Percentiles rank a stretch among this genome's conserved stretches.
These are phyloP conservation scores for Amphipyra tragopoginis DNA, from an alignment of 2,888 invertebrate species.

Conservation along the genomic window DNA sequence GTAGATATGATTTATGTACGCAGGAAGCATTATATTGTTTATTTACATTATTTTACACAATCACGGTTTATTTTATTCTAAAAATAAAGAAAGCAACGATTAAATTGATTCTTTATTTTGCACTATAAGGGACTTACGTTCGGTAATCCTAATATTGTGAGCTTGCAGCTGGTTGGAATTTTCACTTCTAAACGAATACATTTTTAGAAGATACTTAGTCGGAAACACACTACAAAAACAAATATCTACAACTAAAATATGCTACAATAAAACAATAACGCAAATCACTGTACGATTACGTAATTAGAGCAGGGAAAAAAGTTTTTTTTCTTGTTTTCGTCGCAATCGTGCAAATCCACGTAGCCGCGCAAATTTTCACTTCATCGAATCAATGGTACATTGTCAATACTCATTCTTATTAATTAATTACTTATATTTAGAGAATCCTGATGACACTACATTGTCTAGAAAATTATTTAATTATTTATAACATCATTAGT, in stretches of 20 bases:
- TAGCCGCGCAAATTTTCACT: slow-evolving; percentile 72
- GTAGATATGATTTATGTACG: no score
- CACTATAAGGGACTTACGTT: slow-evolving; percentile 68
- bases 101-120: not conserved
- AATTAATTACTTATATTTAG: slow-evolving; percentile 41
- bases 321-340: slow-evolving; percentile 49
- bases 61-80: not conserved
- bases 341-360: slow-evolving; percentile 62
- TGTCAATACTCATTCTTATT: slow-evolving; percentile 74
- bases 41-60: not conserved
- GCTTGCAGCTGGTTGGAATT: slow-evolving; percentile 71
- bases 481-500: slow-evolving; percentile 68
- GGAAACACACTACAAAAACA: not conserved
- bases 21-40: no score
- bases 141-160: slow-evolving; percentile 76
- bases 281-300: slow-evolving; percentile 38
- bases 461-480: slow-evolving; percentile 68
- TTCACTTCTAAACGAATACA: slow-evolving; percentile 80
- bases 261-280: slow-evolving; percentile 10
- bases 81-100: not conserved
- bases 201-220: slow-evolving; percentile 35
- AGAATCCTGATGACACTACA: slow-evolving; percentile 38
- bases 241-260: slow-evolving; percentile 15
- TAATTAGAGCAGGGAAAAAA: slow-evolving; percentile 38
- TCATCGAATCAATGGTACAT: slow-evolving; percentile 44